Evolutionary conservation across 2,888 invertebrate species (phyloP).

Genomic region (Ectemnius lituratus): DNA sequence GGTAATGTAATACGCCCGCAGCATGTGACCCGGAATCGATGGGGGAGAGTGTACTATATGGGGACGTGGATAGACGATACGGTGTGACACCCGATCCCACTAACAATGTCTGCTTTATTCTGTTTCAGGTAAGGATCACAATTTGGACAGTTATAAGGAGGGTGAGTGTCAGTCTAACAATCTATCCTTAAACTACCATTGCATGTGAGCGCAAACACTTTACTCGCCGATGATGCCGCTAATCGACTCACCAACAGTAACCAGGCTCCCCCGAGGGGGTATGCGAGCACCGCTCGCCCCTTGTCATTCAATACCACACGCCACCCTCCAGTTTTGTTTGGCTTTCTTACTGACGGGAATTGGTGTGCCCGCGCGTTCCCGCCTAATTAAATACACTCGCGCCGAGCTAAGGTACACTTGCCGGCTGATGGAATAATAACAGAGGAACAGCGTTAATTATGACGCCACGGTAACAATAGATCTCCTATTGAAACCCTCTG

Average conservation of each 20-base stretch:
- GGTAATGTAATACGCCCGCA: slow-evolving; percentile 30
- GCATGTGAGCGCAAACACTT: slow-evolving; percentile 24
- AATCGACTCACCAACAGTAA: no score
- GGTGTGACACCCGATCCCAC: slow-evolving; percentile 37
- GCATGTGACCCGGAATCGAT: slow-evolving; percentile 48
- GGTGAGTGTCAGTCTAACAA: slow-evolving; percentile 75
- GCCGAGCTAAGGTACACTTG: slow-evolving; percentile 6
- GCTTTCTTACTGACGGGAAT: no score
- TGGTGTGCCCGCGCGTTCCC: no score
- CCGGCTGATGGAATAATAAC: slow-evolving; percentile 2
- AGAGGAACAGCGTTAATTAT: slow-evolving; percentile 6
- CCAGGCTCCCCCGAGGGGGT: no score
- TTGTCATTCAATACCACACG: no score
- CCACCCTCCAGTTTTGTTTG: no score
- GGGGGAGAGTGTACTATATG: not conserved
- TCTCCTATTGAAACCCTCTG: not conserved
- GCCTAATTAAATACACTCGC: not conserved
- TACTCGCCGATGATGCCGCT: no score
- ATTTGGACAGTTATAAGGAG: slow-evolving; percentile 75
- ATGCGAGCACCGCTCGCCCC: no score
- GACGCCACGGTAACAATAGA: not conserved
- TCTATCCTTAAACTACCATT: slow-evolving; percentile 48
- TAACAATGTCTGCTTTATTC: slow-evolving; percentile 50
- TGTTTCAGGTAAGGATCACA: slow-evolving; percentile 77
- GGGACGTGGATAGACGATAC: slow-evolving; percentile 14